Conservation (phyloP, 1,140 invertebrate species). For the Riptortus pedestris region DNA sequence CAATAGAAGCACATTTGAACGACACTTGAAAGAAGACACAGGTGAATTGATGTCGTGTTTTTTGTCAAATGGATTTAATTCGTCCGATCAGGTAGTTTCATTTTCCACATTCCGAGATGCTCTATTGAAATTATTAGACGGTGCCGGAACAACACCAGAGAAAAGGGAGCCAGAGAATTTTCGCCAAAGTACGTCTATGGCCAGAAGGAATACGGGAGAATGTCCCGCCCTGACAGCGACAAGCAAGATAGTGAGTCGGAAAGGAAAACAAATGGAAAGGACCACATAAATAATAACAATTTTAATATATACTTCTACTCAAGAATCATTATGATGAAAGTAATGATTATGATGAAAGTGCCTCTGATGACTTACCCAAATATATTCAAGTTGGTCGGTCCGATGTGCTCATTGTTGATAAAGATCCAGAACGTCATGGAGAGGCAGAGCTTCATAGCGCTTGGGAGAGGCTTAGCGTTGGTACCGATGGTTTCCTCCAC, state of each 20-base stretch:
- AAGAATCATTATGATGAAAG: constrained; percentile 5
- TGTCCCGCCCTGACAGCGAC: constrained; percentile 45
- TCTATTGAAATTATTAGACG: constrained; percentile 51
- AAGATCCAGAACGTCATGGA: constrained; percentile 24
- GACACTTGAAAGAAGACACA: constrained; percentile 63
- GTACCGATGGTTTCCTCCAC: constrained; percentile 48
- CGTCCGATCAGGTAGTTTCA: constrained; percentile 38
- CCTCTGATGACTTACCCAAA: not conserved
- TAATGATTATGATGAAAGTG: constrained; percentile 24
- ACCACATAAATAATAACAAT: not conserved
- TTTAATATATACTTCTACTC: constrained; percentile 1
- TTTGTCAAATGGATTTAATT: not conserved
- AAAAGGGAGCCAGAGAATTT: constrained; percentile 45
- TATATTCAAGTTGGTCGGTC: not conserved
- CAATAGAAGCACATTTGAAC: no score
- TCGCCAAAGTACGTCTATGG: constrained; percentile 61
- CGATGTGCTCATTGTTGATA: constrained; percentile 15
- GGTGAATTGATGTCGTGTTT: constrained; percentile 46
- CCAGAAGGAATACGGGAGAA: constrained; percentile 63
- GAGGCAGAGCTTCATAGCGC: constrained; percentile 38
- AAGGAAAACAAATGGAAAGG: not conserved
- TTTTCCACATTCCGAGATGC: constrained; percentile 52
- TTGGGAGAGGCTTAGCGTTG: constrained; percentile 49
- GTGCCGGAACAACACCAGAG: constrained; percentile 32
- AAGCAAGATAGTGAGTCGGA: constrained; percentile 13